A percentile compares a stretch with the other conserved stretches of the same genome.
Evolutionary conservation across 1,140 invertebrate genomes (phyloP).

Genomic region (Akabosia matsudoensis): DNA sequence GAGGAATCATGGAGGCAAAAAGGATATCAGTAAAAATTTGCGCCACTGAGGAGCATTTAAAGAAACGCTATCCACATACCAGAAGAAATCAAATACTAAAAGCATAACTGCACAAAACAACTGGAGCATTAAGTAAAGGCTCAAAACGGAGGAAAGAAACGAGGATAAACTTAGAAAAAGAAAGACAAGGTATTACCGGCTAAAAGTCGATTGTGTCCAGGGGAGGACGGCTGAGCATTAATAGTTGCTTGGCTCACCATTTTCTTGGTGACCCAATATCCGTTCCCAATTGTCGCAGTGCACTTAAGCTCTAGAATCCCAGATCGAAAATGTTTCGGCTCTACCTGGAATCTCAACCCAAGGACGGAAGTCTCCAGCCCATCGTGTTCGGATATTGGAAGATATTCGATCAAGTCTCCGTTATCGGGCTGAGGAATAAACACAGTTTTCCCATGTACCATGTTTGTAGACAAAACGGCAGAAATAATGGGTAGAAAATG

Average conservation of each 20-base stretch:
- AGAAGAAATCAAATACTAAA: conserved; percentile 10
- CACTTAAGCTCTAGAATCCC: conserved; percentile 21
- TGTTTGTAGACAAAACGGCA: not conserved
- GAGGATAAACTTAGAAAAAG: not conserved
- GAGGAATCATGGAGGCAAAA: not conserved
- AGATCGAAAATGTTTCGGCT: conserved; percentile 13
- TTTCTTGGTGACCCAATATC: conserved; percentile 19
- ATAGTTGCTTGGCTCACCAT: conserved; percentile 19
- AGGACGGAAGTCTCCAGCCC: conserved; percentile 26
- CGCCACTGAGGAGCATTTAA: not conserved
- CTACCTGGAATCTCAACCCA: conserved; percentile 21
- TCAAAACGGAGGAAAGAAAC: not conserved
- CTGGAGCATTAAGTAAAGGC: not conserved
- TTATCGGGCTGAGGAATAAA: not conserved
- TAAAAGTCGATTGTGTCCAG: conserved; percentile 26
- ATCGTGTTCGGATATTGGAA: conserved; percentile 16
- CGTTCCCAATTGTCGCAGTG: conserved; percentile 26
- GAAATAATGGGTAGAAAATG: not conserved
- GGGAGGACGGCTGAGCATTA: conserved; percentile 23
- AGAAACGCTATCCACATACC: not conserved
- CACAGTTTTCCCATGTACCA: not conserved
- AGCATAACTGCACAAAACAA: not conserved
- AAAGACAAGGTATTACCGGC: conserved; percentile 8
- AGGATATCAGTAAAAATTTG: not conserved
- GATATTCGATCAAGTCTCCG: conserved; percentile 26